phyloP scores from a whole-genome alignment of 2,888 invertebrate genomes.

The Ypsolopha scabrella region DNA sequence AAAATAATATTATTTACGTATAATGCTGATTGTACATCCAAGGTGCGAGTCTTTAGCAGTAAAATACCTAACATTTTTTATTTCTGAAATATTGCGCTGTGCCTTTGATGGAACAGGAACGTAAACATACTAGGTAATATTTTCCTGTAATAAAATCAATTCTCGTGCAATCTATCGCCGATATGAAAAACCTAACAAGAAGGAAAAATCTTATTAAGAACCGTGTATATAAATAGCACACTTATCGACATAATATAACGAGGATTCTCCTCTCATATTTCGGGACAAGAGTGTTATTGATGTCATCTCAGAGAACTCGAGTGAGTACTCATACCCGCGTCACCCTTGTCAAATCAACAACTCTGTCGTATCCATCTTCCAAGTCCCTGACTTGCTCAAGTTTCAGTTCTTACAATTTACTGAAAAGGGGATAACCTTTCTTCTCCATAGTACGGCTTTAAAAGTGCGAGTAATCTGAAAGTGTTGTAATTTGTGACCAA shows the following conservation, averaged over 20 bases:
- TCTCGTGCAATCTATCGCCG: background rate
- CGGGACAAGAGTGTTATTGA: background rate
- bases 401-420: background rate
- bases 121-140: background rate
- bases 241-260: background rate
- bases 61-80: too few relatives aligned
- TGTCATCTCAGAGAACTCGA: background rate
- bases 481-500: too few relatives aligned
- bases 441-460: too few relatives aligned
- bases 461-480: too few relatives aligned
- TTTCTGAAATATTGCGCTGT: too few relatives aligned
- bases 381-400: background rate
- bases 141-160: background rate
- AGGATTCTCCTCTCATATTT: background rate
- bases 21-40: too few relatives aligned
- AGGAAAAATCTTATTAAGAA: too few relatives aligned
- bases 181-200: background rate
- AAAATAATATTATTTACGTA: too few relatives aligned
- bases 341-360: slow-evolving; percentile 1
- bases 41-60: too few relatives aligned
- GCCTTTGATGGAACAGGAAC: background rate
- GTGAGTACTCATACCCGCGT: background rate
- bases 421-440: too few relatives aligned
- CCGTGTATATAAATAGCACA: background rate
- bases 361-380: background rate